Percentiles rank a stretch among this genome's conserved stretches.
phyloP scores from a whole-genome alignment of 2,797 vertebrate species.

The Morus bassanus region DNA sequence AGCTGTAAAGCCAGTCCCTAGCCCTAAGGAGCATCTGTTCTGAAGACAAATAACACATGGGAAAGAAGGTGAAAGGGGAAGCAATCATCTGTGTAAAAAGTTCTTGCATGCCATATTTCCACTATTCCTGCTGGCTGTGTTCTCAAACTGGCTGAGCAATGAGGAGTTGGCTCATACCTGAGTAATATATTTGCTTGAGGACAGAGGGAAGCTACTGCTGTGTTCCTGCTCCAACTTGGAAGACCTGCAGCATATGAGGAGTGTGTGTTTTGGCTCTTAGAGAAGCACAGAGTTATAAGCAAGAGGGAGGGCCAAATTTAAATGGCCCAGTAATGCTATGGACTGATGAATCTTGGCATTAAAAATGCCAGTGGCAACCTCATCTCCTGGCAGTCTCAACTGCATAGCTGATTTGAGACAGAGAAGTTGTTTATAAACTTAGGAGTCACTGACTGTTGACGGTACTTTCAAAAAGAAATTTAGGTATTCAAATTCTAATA shows the following conservation, averaged over 20 bases:
- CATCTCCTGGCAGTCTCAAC: neutral
- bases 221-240: neutral
- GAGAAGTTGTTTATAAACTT: neutral
- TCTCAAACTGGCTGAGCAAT: neutral
- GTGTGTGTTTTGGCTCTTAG: neutral
- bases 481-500: neutral
- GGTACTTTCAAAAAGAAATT: neutral
- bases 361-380: neutral
- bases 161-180: neutral
- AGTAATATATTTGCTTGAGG: neutral
- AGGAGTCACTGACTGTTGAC: neutral
- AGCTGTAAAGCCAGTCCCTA: neutral
- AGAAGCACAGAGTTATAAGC: neutral
- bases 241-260: neutral
- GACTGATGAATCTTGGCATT: neutral
- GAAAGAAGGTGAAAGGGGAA: conserved; percentile 32
- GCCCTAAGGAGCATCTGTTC: neutral
- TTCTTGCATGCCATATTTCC: neutral
- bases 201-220: neutral
- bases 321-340: neutral
- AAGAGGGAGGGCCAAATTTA: neutral
- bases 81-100: neutral
- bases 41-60: neutral
- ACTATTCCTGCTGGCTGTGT: neutral
- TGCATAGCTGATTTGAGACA: neutral